Base-by-base conservation (phyloP, 2,888 invertebrate species). In the Boloria selene region DNA sequence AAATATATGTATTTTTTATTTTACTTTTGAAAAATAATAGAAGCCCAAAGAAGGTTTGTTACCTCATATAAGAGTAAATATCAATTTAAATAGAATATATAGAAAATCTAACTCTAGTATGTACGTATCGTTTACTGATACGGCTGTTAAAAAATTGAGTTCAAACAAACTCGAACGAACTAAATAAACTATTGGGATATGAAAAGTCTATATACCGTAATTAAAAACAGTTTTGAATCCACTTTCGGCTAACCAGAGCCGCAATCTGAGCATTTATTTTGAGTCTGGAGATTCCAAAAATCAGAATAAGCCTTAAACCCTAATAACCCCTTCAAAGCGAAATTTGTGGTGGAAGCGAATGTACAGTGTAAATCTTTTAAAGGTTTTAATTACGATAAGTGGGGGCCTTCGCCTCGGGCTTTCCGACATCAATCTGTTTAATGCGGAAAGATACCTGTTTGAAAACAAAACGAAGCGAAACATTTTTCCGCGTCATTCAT, bases 351-450 rank as follows among this genome's bases (percentile, higher is more conserved):
- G 70, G 74, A 80, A 79, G 80, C 76, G 77, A 80, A 80, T 72
- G 75, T 79, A 79, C 80, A 73, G 75, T 77, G 82, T 80, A 82
- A 81, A 86, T 86, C 83, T 86, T 76, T 85, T 84, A 83, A 85
- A 85, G 85, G 84, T 86, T 86, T 89, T 90, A 90, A 90, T 90
- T 88, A 88, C 81, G 79, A 78, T 86, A 85, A 90, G 90, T 90
- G 87, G 79, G 72, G 71, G 76, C 73, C 72, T 63, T 69, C 70
- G 71, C 71, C 77, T 74, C 71, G 73, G 73, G 75, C 73, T 70
- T 62, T 70, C 75, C 78, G 75, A 78, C 84, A 83, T 87, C 88
- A 88, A 90, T 90, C 86, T 82, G 78, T 77, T 87, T 88, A 88
- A 88, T 87, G 87, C 78, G 76, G 73, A 69, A 50, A 71, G 70